Percentiles rank a stretch among this genome's conserved stretches.
Evolutionary conservation across 2,113 vertebrate species (phyloP).

Genomic region (Nematolebias whitei): DNA sequence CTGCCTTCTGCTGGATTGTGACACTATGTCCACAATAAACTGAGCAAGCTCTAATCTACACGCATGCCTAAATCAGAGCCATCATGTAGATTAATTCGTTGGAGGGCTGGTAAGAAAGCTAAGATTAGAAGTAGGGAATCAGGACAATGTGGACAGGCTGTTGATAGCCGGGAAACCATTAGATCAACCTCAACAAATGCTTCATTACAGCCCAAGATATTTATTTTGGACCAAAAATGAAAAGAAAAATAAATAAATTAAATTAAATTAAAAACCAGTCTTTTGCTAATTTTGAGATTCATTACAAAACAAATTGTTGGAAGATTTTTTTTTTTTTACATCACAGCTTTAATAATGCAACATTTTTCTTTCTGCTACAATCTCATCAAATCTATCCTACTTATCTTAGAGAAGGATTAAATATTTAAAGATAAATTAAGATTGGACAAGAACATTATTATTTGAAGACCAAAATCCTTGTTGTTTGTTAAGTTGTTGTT

Average conservation of each 20-base stretch:
- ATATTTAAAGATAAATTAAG: conserved; percentile 8
- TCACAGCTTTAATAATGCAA: background rate
- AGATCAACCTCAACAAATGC: conserved; percentile 23
- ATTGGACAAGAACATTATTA: background rate
- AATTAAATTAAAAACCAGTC: too few species aligned
- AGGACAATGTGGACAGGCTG: conserved; percentile 56
- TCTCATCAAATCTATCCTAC: background rate
- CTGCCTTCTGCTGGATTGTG: conserved; percentile 58
- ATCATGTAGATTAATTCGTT: conserved; percentile 70
- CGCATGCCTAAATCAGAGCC: conserved; percentile 67
- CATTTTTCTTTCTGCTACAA: background rate
- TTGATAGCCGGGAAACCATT: conserved; percentile 25
- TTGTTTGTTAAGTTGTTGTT: conserved; percentile 3
- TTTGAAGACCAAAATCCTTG: conserved; percentile 3
- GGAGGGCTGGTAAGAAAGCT: conserved; percentile 58
- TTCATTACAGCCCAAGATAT: background rate
- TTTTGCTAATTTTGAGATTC: background rate
- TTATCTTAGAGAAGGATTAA: conserved; percentile 26
- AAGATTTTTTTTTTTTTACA: background rate
- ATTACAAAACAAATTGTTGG: background rate
- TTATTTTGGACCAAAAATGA: background rate
- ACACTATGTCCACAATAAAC: conserved; percentile 56
- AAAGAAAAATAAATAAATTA: too few species aligned
- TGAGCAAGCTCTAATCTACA: conserved; percentile 70
- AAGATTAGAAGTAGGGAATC: conserved; percentile 71